Evolutionary conservation across 2,888 invertebrate genomes (phyloP).

Genomic region (Ophioninae sp.): DNA sequence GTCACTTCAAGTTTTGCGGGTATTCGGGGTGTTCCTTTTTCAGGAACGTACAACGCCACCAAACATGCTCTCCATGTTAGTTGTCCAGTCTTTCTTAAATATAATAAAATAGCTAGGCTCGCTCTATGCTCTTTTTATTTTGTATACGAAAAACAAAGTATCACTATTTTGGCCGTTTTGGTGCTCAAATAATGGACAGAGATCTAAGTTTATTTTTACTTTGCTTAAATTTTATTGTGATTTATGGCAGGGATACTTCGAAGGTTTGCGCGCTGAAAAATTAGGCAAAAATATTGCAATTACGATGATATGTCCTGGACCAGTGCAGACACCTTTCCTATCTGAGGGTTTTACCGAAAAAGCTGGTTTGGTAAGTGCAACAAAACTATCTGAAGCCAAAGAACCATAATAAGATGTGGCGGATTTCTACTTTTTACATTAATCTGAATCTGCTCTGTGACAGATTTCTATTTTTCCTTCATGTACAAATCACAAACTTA

Average conservation of each 20-base stretch:
- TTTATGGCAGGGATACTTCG: slow-evolving; percentile 86
- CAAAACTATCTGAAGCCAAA: background rate
- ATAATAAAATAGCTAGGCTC: slow-evolving; percentile 5
- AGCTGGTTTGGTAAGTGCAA: slow-evolving; percentile 82
- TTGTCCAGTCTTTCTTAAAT: slow-evolving; percentile 30
- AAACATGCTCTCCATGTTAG: slow-evolving; percentile 90
- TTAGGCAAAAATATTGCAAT: slow-evolving; percentile 84
- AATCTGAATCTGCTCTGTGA: background rate
- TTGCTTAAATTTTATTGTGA: background rate
- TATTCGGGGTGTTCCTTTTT: slow-evolving; percentile 85
- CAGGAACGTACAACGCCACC: slow-evolving; percentile 87
- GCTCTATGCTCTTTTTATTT: background rate
- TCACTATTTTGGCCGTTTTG: background rate
- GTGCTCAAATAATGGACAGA: background rate
- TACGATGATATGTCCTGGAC: slow-evolving; percentile 89
- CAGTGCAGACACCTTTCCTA: slow-evolving; percentile 87
- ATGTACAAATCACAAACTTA: background rate
- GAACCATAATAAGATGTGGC: background rate
- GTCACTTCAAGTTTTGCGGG: slow-evolving; percentile 90
- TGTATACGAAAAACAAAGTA: background rate
- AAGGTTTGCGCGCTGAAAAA: slow-evolving; percentile 85
- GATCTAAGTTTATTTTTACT: background rate
- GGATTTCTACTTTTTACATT: background rate
- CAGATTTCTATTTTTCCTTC: slow-evolving; percentile 14
- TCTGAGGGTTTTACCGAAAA: slow-evolving; percentile 86